phyloP scores from a whole-genome alignment of 2,888 invertebrate genomes.

The Agrenia bidenticulata region DNA sequence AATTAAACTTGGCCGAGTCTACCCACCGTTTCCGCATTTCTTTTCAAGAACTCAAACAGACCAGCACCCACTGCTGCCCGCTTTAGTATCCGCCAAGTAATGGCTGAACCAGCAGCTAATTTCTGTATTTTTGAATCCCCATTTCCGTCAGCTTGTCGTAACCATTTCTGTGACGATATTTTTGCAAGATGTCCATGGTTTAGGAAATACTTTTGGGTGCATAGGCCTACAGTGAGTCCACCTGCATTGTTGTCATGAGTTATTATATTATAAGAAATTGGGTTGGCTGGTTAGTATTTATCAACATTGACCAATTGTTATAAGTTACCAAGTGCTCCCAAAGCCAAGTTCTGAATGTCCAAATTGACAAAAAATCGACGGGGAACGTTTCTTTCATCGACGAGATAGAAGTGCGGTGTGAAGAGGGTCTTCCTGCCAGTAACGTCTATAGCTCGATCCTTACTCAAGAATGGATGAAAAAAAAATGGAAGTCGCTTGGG shows the following conservation, averaged over 20 bases:
- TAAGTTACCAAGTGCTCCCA: constrained; percentile 22
- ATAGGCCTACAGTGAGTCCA: constrained; percentile 14
- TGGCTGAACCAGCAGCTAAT: not conserved
- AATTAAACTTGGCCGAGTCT: no score
- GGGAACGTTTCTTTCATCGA: constrained; percentile 17
- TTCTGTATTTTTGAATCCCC: not conserved
- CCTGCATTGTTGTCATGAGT: constrained; percentile 11
- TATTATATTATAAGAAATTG: no score
- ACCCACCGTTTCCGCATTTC: constrained; percentile 25
- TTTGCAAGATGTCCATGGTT: not conserved
- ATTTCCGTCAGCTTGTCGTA: not conserved
- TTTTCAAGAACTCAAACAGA: constrained; percentile 27
- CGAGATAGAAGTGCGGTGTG: constrained; percentile 7
- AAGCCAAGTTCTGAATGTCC: constrained; percentile 16
- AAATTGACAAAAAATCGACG: constrained; percentile 23
- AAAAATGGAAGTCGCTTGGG: constrained; percentile 25
- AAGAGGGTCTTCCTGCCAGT: not conserved
- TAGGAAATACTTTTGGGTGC: constrained; percentile 8
- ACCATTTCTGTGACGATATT: not conserved
- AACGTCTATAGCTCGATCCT: constrained; percentile 18
- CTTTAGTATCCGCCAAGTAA: constrained; percentile 14
- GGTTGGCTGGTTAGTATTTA: no score
- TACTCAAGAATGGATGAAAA: constrained; percentile 21
- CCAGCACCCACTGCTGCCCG: constrained; percentile 21
- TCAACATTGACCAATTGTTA: not conserved